These are phyloP conservation scores for Hippocampus kuda DNA, from an alignment of 2,797 vertebrate species.

Conservation along the genomic window DNA sequence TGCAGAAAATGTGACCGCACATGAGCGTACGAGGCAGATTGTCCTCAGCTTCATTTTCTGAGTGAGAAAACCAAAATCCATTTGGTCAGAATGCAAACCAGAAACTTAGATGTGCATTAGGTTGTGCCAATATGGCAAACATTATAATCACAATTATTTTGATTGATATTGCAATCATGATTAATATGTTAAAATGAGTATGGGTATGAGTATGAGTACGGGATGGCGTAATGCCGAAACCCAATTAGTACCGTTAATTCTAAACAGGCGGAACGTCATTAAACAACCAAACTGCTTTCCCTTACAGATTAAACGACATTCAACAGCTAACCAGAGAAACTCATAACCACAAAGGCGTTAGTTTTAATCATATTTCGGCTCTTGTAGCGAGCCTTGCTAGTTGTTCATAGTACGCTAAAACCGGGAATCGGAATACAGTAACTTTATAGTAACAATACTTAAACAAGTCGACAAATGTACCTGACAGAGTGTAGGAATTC, in stretches of 20 bases:
- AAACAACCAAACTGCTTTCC: background rate
- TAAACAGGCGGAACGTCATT: background rate
- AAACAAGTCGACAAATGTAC: background rate
- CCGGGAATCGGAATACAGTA: background rate
- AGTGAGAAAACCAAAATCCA: background rate
- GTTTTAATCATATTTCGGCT: background rate
- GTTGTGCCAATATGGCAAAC: too few species aligned
- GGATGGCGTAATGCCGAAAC: background rate
- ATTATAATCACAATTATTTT: background rate
- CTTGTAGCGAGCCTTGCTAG: background rate
- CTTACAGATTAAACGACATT: background rate
- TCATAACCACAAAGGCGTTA: background rate
- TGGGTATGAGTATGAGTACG: too few species aligned
- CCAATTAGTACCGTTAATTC: too few species aligned
- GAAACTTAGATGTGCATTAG: background rate
- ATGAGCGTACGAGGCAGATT: slow-evolving; percentile 56
- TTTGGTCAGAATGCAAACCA: background rate
- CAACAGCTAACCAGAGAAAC: background rate
- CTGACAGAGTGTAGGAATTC: background rate
- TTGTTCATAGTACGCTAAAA: background rate
- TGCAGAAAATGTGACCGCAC: slow-evolving; percentile 65
- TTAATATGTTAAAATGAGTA: too few species aligned
- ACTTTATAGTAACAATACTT: background rate
- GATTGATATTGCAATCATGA: too few species aligned
- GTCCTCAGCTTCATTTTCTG: slow-evolving; percentile 45